These are phyloP conservation scores for Helicoverpa assulta DNA, from an alignment of 2,888 invertebrate species.

Conservation along the genomic window DNA sequence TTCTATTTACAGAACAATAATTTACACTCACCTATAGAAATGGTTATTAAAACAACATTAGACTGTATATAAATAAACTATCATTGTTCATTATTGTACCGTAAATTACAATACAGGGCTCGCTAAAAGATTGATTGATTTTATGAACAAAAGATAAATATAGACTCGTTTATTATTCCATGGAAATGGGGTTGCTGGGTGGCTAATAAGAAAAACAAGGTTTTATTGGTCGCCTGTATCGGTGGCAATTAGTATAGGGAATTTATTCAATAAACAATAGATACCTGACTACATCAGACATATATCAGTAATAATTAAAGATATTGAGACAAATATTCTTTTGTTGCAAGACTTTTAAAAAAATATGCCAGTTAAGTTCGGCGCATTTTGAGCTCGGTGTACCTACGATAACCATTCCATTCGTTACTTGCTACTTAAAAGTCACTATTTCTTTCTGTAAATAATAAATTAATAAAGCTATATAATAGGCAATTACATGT, in stretches of 20 bases:
- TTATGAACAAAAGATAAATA: not conserved
- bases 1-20: slow-evolving; percentile 12
- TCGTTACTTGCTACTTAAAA: too few species aligned
- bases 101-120: slow-evolving; percentile 24
- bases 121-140: not conserved
- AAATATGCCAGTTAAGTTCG: too few species aligned
- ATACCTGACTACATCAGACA: too few species aligned
- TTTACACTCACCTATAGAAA: slow-evolving; percentile 6
- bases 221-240: slow-evolving; percentile 19
- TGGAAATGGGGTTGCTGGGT: slow-evolving; percentile 8
- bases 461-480: too few species aligned
- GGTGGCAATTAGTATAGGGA: slow-evolving; percentile 24
- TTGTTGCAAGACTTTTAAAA: too few species aligned
- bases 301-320: too few species aligned
- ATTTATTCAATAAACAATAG: slow-evolving; percentile 14
- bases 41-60: slow-evolving; percentile 35
- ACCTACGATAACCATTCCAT: too few species aligned
- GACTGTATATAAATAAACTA: slow-evolving; percentile 5
- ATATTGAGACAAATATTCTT: too few species aligned
- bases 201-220: slow-evolving; percentile 31
- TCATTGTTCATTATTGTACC: slow-evolving; percentile 7
- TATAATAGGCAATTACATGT: too few species aligned
- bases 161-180: slow-evolving; percentile 28
- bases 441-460: too few species aligned
- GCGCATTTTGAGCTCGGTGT: too few species aligned